These are phyloP conservation scores for Panagrolaimus sp. DNA, from an alignment of 1,140 invertebrate species.

Conservation along the genomic window DNA sequence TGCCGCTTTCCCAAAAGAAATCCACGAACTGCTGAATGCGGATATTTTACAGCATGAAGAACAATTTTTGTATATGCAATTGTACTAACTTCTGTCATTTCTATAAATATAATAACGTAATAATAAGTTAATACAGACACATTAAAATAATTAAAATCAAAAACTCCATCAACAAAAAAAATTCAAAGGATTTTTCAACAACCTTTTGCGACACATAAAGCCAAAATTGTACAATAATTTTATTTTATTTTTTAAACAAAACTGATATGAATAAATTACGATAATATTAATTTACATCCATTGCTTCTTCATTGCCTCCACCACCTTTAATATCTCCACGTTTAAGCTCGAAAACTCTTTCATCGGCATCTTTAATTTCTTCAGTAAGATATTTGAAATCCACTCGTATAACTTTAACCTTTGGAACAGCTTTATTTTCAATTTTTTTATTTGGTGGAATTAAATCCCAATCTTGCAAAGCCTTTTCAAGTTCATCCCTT, in stretches of 20 bases:
- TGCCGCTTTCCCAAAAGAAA: slow-evolving; percentile 21
- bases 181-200: neutral
- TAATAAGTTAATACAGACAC: too few species aligned
- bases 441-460: neutral
- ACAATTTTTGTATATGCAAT: slow-evolving; percentile 35
- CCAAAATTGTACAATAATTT: neutral
- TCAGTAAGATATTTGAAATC: neutral
- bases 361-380: neutral
- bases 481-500: neutral
- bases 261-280: neutral
- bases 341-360: neutral
- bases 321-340: too few species aligned
- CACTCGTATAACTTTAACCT: neutral
- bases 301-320: too few species aligned
- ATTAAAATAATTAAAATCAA: neutral
- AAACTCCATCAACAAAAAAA: neutral
- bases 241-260: neutral
- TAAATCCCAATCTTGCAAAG: neutral
- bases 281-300: neutral
- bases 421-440: neutral
- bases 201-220: neutral
- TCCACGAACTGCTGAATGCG: slow-evolving; percentile 33
- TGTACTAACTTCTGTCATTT: slow-evolving; percentile 25
- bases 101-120: too few species aligned
- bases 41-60: slow-evolving; percentile 38